Percentiles rank a stretch among this genome's conserved stretches.
phyloP scores from a whole-genome alignment of 2,888 invertebrate genomes.

The Osmoderma eremita region DNA sequence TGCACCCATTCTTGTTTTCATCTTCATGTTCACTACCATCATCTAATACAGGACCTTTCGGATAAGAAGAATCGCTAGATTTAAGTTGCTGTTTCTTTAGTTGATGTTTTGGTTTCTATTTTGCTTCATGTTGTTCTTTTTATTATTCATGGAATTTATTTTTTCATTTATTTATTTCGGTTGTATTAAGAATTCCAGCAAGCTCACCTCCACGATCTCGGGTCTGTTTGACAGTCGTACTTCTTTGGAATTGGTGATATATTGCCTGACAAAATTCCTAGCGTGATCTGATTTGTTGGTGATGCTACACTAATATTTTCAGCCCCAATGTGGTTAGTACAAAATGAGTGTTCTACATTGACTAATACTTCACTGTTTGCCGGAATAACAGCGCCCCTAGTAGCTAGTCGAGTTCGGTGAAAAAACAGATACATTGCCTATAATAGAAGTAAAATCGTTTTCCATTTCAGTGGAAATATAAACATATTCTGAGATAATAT shows the following conservation, averaged over 20 bases:
- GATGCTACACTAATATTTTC: neutral
- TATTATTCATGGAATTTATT: neutral
- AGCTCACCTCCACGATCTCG: no score
- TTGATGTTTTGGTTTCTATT: neutral
- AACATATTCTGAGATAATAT: no score
- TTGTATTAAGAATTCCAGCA: no score
- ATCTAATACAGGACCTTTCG: no score
- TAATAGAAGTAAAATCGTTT: neutral
- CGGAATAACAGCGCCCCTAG: neutral
- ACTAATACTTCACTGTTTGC: neutral
- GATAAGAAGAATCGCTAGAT: no score
- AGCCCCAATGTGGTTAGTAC: neutral
- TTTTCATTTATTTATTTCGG: neutral
- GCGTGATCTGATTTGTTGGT: neutral
- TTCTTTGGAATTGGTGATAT: neutral
- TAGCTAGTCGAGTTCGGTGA: no score
- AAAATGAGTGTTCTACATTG: neutral
- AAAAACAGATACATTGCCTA: neutral
- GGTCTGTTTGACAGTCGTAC: neutral
- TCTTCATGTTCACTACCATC: no score
- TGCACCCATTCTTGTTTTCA: no score
- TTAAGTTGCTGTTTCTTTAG: no score
- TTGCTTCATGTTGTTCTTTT: neutral
- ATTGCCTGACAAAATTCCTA: neutral
- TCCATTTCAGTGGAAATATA: no score